Conservation (phyloP, 2,888 invertebrate species). For the Caenorhabditis macrosperma region DNA sequence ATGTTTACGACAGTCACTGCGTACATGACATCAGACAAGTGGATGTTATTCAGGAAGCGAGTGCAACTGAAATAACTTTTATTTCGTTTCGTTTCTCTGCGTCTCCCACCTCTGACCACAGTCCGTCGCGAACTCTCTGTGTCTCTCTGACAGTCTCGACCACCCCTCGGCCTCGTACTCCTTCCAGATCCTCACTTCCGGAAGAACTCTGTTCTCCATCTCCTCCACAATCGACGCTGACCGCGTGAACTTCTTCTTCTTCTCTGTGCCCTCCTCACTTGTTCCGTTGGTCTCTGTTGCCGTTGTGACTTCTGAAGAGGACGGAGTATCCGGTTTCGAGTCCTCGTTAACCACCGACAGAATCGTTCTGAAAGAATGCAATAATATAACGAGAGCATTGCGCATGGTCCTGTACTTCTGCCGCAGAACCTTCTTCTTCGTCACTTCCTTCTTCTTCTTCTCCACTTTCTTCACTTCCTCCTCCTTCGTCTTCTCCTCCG, state of each 20-base stretch:
- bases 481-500: conserved; percentile 19
- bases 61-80: conserved; percentile 63
- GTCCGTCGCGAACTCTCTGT: conserved; percentile 66
- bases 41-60: conserved; percentile 72
- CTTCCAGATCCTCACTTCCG: conserved; percentile 64
- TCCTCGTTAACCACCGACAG: conserved; percentile 27
- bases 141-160: conserved; percentile 52
- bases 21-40: conserved; percentile 66
- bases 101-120: conserved; percentile 64
- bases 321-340: conserved; percentile 17
- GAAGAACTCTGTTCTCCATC: conserved; percentile 72
- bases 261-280: conserved; percentile 27
- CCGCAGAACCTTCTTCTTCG: conserved; percentile 36
- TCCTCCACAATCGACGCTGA: conserved; percentile 74
- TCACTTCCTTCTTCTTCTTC: conserved; percentile 9
- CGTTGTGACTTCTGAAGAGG: background rate
- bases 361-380: conserved; percentile 29
- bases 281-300: conserved; percentile 7
- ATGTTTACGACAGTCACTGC: conserved; percentile 61
- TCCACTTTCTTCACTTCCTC: conserved; percentile 6
- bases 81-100: background rate
- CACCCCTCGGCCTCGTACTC: conserved; percentile 65
- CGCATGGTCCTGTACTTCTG: too few relatives aligned
- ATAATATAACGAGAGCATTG: too few relatives aligned
- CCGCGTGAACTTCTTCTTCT: conserved; percentile 68